These are phyloP conservation scores for Ceratitis capitata DNA, from an alignment of 1,140 invertebrate species.

Conservation along the genomic window DNA sequence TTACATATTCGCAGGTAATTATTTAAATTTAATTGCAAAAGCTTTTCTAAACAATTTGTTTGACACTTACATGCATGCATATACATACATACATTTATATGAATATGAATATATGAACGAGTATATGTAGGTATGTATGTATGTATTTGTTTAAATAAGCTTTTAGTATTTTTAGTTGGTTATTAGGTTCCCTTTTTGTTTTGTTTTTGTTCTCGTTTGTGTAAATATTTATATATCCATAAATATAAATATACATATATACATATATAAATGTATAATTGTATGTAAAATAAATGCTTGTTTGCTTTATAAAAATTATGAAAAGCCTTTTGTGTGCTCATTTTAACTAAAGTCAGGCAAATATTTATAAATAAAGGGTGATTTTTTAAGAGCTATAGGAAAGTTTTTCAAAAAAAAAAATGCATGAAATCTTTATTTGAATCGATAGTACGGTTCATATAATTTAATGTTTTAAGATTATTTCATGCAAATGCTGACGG, in stretches of 20 bases:
- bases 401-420: too few relatives aligned
- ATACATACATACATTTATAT: neutral
- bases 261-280: neutral
- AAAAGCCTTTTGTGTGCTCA: neutral
- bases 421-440: too few relatives aligned
- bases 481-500: too few relatives aligned
- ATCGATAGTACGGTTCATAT: too few relatives aligned
- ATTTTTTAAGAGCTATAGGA: too few relatives aligned
- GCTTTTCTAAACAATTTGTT: slow-evolving; percentile 5
- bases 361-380: slow-evolving; percentile 8
- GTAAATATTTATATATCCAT: too few relatives aligned
- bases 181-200: too few relatives aligned
- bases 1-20: neutral
- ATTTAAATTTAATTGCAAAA: slow-evolving; percentile 21
- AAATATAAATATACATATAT: too few relatives aligned
- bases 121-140: neutral
- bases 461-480: too few relatives aligned
- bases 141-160: neutral
- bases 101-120: neutral
- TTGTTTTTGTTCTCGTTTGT: too few relatives aligned
- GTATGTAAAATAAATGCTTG: neutral
- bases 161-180: too few relatives aligned
- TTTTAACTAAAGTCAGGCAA: neutral
- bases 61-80: neutral
- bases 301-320: too few relatives aligned